These are phyloP conservation scores for Zaprionus lineosus DNA, from an alignment of 2,888 invertebrate species.

Conservation along the genomic window DNA sequence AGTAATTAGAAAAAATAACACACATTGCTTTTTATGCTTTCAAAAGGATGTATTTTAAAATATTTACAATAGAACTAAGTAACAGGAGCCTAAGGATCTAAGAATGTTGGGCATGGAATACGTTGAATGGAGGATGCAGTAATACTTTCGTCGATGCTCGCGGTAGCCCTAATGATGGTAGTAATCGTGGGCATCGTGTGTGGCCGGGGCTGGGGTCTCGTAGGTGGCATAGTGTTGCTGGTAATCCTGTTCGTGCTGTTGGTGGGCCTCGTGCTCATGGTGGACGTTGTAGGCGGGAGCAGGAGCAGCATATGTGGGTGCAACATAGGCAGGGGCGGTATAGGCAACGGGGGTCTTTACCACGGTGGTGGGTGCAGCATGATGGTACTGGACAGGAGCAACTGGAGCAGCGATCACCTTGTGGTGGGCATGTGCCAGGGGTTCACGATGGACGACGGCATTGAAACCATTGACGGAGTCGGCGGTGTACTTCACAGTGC, in stretches of 20 bases:
- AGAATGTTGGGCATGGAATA: constrained; percentile 29
- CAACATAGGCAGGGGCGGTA: constrained; percentile 52
- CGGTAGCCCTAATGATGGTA: constrained; percentile 65
- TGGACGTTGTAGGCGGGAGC: constrained; percentile 38
- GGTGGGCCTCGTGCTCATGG: constrained; percentile 50
- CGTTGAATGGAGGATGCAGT: constrained; percentile 42
- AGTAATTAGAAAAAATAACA: not conserved
- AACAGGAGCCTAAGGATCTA: constrained; percentile 49
- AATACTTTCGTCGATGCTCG: constrained; percentile 49
- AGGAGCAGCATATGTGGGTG: constrained; percentile 47
- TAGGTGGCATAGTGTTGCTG: constrained; percentile 63
- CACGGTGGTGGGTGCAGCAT: constrained; percentile 50
- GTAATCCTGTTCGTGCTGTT: constrained; percentile 43
- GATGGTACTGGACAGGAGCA: constrained; percentile 69
- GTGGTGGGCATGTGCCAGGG: constrained; percentile 64
- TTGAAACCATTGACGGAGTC: constrained; percentile 82
- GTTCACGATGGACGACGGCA: constrained; percentile 81
- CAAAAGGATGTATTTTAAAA: constrained; percentile 30
- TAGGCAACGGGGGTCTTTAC: constrained; percentile 57
- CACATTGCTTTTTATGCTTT: constrained; percentile 11
- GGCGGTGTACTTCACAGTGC: constrained; percentile 82
- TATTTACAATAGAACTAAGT: constrained; percentile 68
- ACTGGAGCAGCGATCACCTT: constrained; percentile 55
- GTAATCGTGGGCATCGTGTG: constrained; percentile 65
- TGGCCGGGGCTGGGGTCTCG: constrained; percentile 57